These are phyloP conservation scores for Cyprinus carpio DNA, from an alignment of 2,113 vertebrate species.

Conservation along the genomic window DNA sequence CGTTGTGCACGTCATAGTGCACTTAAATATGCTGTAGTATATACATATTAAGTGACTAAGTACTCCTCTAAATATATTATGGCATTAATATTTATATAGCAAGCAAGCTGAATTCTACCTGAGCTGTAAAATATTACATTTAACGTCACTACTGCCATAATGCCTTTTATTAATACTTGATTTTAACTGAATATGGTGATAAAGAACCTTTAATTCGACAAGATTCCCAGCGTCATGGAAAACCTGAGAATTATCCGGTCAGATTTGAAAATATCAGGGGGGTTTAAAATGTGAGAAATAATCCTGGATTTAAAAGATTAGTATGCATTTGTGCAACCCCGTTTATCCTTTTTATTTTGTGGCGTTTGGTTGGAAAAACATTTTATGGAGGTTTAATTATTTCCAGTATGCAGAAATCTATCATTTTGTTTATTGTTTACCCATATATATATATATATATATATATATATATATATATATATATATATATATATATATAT, in stretches of 20 bases:
- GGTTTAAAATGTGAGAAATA: background rate
- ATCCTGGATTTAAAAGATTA: conserved; percentile 30
- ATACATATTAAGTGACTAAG: background rate
- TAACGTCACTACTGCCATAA: background rate
- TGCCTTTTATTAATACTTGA: background rate
- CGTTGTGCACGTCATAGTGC: background rate
- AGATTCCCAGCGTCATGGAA: background rate
- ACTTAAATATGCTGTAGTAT: background rate
- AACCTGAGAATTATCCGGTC: background rate
- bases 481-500: too few species aligned
- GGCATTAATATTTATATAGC: background rate
- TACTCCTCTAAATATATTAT: background rate
- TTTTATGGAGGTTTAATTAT: background rate
- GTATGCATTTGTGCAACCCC: background rate
- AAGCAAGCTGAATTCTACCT: background rate
- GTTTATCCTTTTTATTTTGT: background rate
- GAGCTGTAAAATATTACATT: background rate
- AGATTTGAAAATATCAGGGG: background rate
- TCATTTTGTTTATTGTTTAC: background rate
- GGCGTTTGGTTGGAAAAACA: background rate
- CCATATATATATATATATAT: too few species aligned
- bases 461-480: too few species aligned
- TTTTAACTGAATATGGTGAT: background rate
- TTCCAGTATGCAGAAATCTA: background rate
- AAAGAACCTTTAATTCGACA: background rate